Conservation (phyloP, 2,113 vertebrate genomes). For the Fulica atra region DNA sequence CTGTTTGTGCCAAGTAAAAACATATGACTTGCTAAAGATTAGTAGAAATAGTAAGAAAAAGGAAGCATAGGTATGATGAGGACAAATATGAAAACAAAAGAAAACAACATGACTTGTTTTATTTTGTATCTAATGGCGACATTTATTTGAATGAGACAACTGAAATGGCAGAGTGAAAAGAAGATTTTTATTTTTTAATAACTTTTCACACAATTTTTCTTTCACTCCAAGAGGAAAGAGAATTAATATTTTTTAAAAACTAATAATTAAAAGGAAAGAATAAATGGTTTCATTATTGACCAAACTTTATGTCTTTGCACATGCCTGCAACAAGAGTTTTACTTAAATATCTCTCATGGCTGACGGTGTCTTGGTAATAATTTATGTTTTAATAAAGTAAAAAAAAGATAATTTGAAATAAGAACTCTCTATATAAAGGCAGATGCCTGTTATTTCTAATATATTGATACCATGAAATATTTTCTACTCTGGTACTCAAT, state of each 20-base stretch:
- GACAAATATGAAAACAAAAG: neutral
- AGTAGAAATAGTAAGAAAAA: neutral
- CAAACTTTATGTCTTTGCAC: neutral
- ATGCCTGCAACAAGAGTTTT: neutral
- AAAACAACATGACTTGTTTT: neutral
- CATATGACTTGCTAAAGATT: neutral
- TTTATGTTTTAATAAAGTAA: neutral
- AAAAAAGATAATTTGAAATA: neutral
- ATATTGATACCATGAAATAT: neutral
- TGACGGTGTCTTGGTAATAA: neutral
- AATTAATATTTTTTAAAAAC: neutral
- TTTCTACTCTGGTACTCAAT: neutral
- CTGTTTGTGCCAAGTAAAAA: neutral
- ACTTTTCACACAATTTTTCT: neutral
- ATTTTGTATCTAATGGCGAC: neutral
- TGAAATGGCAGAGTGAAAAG: neutral
- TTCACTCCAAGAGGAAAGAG: neutral
- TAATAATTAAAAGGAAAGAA: neutral
- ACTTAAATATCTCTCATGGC: neutral
- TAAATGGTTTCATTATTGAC: constrained; percentile 15
- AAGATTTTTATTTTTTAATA: neutral
- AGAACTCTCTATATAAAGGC: neutral
- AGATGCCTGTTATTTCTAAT: neutral
- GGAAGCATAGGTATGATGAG: neutral
- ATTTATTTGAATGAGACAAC: neutral